Conservation (phyloP, 2,888 invertebrate species). For the Uloborus plumipes region DNA sequence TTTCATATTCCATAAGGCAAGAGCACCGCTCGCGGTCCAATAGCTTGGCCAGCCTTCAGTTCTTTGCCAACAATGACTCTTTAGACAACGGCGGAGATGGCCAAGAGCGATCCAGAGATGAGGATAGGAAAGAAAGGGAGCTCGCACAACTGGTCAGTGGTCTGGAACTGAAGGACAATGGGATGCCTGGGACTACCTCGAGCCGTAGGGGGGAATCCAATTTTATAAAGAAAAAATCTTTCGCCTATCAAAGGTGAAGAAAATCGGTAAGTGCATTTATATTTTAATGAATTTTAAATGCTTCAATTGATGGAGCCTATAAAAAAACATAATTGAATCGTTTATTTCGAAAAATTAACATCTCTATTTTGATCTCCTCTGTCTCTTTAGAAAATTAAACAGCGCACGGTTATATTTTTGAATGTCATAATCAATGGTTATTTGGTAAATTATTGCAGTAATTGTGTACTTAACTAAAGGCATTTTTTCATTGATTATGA, state of each 20-base stretch:
- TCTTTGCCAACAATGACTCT: slow-evolving; percentile 70
- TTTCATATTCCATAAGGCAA: slow-evolving; percentile 93
- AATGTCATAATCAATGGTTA: no score
- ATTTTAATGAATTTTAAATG: not conserved
- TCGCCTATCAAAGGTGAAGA: slow-evolving; percentile 52
- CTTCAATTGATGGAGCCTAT: not conserved
- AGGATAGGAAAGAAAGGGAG: slow-evolving; percentile 63
- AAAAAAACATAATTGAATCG: not conserved
- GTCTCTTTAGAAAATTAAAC: no score
- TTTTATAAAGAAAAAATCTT: slow-evolving; percentile 62
- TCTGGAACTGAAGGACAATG: slow-evolving; percentile 59
- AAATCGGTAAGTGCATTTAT: slow-evolving; percentile 20
- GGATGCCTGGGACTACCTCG: slow-evolving; percentile 26
- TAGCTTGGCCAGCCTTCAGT: slow-evolving; percentile 90
- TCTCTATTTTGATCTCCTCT: no score
- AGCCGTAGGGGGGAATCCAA: slow-evolving; percentile 51
- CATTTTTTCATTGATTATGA: no score
- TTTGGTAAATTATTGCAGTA: no score
- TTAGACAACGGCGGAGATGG: slow-evolving; percentile 33
- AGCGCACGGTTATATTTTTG: no score
- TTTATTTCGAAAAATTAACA: not conserved
- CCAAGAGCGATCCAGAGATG: slow-evolving; percentile 50
- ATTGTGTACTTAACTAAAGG: no score
- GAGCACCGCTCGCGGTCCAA: slow-evolving; percentile 93
- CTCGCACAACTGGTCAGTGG: slow-evolving; percentile 62